phyloP scores from a whole-genome alignment of 2,797 vertebrate genomes.

The Micropoecilia bifurca region DNA sequence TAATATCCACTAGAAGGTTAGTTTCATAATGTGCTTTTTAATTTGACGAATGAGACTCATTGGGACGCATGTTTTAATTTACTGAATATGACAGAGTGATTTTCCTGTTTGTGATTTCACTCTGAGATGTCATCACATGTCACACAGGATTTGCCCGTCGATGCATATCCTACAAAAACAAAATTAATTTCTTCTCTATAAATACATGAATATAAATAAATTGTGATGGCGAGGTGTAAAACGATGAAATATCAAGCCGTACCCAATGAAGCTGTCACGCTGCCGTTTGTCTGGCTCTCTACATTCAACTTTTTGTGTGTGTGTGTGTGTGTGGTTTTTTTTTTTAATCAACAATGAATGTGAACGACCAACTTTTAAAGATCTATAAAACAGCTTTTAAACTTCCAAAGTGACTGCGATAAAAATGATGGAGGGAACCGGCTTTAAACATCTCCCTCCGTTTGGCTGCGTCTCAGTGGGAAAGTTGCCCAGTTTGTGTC shows the following conservation, averaged over 20 bases:
- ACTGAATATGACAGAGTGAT: too few relatives aligned
- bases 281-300: neutral
- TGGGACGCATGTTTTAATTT: too few relatives aligned
- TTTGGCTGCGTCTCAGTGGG: constrained; percentile 36
- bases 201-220: neutral
- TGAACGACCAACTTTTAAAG: neutral
- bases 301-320: neutral
- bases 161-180: neutral
- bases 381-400: neutral
- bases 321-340: too few relatives aligned
- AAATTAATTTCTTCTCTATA: neutral
- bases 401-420: neutral
- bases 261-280: neutral
- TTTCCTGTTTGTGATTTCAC: neutral
- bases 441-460: constrained; percentile 8
- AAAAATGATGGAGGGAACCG: neutral
- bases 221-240: neutral
- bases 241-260: too few relatives aligned
- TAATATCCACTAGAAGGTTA: too few relatives aligned
- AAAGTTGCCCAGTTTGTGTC: constrained; percentile 42
- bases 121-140: neutral
- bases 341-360: neutral
- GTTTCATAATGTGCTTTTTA: too few relatives aligned
- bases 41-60: too few relatives aligned
- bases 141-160: neutral